Evolutionary conservation across 2,797 vertebrate genomes (phyloP), one percentile per base, ranked within the genome.

Genomic region (Eospalax fontanierii): DNA sequence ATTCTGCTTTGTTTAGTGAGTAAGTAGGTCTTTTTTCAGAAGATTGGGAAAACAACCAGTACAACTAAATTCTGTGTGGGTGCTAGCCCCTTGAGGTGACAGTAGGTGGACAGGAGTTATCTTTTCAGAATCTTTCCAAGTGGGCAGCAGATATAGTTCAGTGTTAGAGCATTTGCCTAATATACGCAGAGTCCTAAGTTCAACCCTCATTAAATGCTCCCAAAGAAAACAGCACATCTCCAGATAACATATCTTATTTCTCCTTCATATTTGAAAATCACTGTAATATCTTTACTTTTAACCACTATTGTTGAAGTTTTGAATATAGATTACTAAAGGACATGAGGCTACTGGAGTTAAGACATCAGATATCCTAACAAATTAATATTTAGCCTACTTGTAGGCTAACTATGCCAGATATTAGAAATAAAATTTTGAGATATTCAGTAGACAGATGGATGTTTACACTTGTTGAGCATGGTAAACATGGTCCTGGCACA

Each of bases 401-500:
- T 76, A 82, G 30, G 22, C 35, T 73, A 87, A 59, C 43, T 76
- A 40, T 68, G 3, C 33, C 59, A 89, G 70, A 65, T 74, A 76
- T 22, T 75, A 84, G 76, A 40, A 73, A 93, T 59, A 63, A 70
- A 26, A 85, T 89, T 63, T 85, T 91, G n/a, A 87, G 40, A 71
- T 46, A 28, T 46, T 88, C 33, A 80, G 19, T 35, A 38, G 14
- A 46, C 18, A n/a, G 43, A 18, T 46, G 21, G 21, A n/a, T 57
- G 38, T 50, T 81, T n/a, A 33, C 6, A 59, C 40, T 21, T 83
- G 30, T 75, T 91, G 68, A 95, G 50, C 57, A n/a, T n/a, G 76
- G 78, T 87, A 74, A n/a, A 19, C 70, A 28, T 85, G 43, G 8
- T 75, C 18, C 66, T 88, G 43, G 50, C n/a, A 65, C 10, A 10